A percentile compares a stretch with the other conserved stretches of the same genome.
phyloP scores from a whole-genome alignment of 1,140 invertebrate genomes.

The Metaphire vulgaris region DNA sequence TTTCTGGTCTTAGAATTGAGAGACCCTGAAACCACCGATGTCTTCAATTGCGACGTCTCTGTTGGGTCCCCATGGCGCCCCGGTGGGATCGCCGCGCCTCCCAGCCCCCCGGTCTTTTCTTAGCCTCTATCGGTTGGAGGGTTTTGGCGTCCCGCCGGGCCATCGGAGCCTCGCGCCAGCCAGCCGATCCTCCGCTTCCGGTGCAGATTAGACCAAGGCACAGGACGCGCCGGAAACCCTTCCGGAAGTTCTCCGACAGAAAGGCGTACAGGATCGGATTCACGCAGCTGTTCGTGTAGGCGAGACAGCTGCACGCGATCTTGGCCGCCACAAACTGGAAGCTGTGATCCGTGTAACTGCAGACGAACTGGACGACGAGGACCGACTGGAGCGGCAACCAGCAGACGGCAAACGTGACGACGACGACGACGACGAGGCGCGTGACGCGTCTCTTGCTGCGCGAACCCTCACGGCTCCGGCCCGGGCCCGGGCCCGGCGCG shows the following conservation, averaged over 20 bases:
- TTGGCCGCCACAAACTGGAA: constrained; percentile 62
- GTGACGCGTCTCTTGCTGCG: constrained; percentile 79
- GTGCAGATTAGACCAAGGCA: no score
- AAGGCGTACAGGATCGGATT: constrained; percentile 70
- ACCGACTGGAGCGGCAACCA: constrained; percentile 84
- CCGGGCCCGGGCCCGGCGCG: constrained; percentile 64
- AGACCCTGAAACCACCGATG: no score
- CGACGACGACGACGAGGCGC: constrained; percentile 84
- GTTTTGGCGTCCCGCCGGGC: no score
- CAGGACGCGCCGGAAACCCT: constrained; percentile 23
- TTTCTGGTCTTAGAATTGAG: no score
- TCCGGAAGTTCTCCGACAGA: constrained; percentile 67
- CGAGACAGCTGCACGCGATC: constrained; percentile 72
- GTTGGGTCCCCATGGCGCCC: no score
- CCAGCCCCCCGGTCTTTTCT: no score
- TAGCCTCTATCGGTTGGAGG: no score
- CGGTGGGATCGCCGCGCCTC: no score
- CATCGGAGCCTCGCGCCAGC: no score
- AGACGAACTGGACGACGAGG: constrained; percentile 50
- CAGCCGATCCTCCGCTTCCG: no score
- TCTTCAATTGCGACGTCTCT: no score
- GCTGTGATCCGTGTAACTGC: constrained; percentile 29
- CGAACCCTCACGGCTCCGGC: constrained; percentile 63
- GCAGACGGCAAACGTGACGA: constrained; percentile 86
- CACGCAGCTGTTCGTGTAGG: constrained; percentile 56